Base-by-base conservation (phyloP, 2,113 vertebrate genomes). In the Nesogale talazaci region DNA sequence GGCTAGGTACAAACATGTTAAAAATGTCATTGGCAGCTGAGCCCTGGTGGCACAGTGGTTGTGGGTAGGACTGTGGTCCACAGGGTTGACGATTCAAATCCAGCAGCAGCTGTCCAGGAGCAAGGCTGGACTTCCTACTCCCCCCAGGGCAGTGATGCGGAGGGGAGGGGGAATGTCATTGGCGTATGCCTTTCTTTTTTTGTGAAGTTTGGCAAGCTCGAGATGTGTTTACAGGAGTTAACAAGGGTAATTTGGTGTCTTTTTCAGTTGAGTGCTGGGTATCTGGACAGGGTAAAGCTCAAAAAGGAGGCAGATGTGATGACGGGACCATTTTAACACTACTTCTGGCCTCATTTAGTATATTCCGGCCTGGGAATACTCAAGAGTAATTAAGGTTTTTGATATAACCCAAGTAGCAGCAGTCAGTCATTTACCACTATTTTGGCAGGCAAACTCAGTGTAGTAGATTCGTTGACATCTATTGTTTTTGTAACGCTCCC, bases 391-490 rank as follows among this genome's bases (percentile, higher is more conserved):
- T 31, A 78, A 83, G 25, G 74, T 83, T 89, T 72, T 79, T 89
- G 69, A 83, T 86, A 25, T 9, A 42, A 15, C 86, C 23, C 40
- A 38, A 90, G 76, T 42, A 86, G 20, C 40, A 72, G 27, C 15
- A 42, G 31, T 83, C 38, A 74, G 42, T 89, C 80, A 40, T 52
- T 52, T 52, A 78, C 4, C 4, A 29, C 25, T 36, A 3, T 59
- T 91, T 88, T 94, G 90, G 88, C 63, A 92, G 90, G 88, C 63
- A 92, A 82, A 56, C 90, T 77, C 87, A 74, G 56, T 19, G 90
- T 52, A 90, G 40, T 82, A 85, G 61, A 46, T 81, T 40, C 36
- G 19, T 74, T 90, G 59, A 22, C 70, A 15, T 75, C 38, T 89
- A 29, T 88, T 52, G 16, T 57, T 36, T 27, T 25, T 40, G 38